Conservation (phyloP, 2,113 vertebrate species). For the Rhagologus leucostigma region DNA sequence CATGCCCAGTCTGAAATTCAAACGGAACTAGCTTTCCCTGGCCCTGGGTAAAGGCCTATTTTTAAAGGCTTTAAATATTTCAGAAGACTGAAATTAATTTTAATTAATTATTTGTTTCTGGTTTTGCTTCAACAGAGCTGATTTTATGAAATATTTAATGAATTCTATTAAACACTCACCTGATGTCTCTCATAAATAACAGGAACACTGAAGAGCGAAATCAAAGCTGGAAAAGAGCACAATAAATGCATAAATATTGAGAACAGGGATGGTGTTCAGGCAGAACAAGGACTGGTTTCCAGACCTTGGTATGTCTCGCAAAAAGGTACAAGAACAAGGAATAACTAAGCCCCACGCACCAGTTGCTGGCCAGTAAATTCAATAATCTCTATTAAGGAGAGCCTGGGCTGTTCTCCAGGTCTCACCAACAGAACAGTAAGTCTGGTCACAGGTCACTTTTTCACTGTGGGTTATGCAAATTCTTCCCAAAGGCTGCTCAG, state of each 20-base stretch:
- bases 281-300: not conserved
- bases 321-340: not conserved
- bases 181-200: conserved; percentile 96
- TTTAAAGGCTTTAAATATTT: not conserved
- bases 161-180: conserved; percentile 68
- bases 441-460: not conserved
- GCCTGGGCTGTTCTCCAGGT: not conserved
- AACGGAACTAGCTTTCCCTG: not conserved
- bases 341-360: not conserved
- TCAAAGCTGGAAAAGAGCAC: conserved; percentile 78
- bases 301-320: not conserved
- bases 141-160: not conserved
- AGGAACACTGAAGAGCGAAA: conserved; percentile 89
- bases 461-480: not conserved
- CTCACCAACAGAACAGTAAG: not conserved
- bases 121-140: not conserved
- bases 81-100: not conserved
- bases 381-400: not conserved
- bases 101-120: not conserved
- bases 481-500: not conserved
- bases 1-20: accelerated
- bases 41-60: not conserved
- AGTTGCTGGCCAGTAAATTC: not conserved
- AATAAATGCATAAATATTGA: not conserved
- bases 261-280: not conserved